Conservation (phyloP, 2,888 invertebrate genomes). For the Polymixis flavicincta region DNA sequence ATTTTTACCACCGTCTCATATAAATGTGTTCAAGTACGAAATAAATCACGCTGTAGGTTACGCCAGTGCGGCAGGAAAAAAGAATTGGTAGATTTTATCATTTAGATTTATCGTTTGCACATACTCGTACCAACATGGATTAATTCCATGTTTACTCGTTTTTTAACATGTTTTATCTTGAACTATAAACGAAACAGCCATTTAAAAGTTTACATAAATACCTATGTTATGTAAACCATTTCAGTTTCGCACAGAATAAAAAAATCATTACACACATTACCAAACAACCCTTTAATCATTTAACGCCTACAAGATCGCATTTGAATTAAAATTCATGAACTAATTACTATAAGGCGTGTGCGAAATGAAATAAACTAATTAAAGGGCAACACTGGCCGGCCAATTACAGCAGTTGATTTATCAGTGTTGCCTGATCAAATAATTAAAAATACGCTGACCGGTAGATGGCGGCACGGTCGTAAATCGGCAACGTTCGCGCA, state of each 20-base stretch:
- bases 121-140: constrained; percentile 53
- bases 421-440: constrained; percentile 88
- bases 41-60: constrained; percentile 55
- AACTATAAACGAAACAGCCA: constrained; percentile 49
- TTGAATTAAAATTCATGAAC: constrained; percentile 80
- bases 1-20: constrained; percentile 40
- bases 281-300: constrained; percentile 67
- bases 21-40: constrained; percentile 38
- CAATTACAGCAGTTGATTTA: constrained; percentile 86
- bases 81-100: constrained; percentile 63
- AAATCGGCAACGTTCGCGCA: constrained; percentile 80
- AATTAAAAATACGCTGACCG: constrained; percentile 86
- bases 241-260: constrained; percentile 38
- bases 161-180: constrained; percentile 44
- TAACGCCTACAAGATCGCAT: constrained; percentile 70
- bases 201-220: constrained; percentile 39
- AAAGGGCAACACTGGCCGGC: constrained; percentile 77
- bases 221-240: constrained; percentile 31
- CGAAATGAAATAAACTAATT: constrained; percentile 85
- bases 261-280: constrained; percentile 25
- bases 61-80: constrained; percentile 42
- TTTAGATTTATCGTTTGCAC: constrained; percentile 56
- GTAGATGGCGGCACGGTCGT: constrained; percentile 77
- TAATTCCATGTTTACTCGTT: constrained; percentile 56
- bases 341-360: constrained; percentile 80